Evolutionary conservation across 2,888 invertebrate species (phyloP), one percentile per base, ranked within the genome.

Genomic region (Cryptophagus acutangulus): DNA sequence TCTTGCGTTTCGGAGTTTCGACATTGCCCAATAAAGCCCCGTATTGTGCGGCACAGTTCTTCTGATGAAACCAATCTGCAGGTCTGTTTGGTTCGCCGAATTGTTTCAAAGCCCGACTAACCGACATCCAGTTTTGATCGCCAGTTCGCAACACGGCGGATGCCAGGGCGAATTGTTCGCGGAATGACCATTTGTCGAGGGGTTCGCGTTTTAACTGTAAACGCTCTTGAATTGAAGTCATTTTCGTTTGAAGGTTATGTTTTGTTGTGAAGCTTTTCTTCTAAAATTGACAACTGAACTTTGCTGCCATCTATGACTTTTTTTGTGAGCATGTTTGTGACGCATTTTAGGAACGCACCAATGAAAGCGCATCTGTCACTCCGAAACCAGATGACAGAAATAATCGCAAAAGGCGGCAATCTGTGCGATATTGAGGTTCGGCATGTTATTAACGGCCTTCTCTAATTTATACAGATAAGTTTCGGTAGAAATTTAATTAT

Each of bases 111-210:
- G 85, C 78, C 25, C 89, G 73, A 33, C 88, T 88, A 1, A 91
- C 90, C 1, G 89, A 84, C 75, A 88, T 82, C 92, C 92, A 91
- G 68, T 94, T 89, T 65, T 90, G 90, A 65, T 92, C 91, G 0
- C 91, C 91, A 58, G 84, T 87, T 59, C 86, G 75, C 26, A 84
- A 72, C 6, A 94, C 87, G 1, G 91, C 87, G 0, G 90, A 89
- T 0, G 90, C 91, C 30, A 94, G 69, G 55, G 87, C 87, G 49
- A 94, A 66, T 64, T 88, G 85, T 57, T 95, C 94, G 3, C 85
- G 75, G 0, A 80, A 76, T 20, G 87, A 85, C 94, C 94, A 95
- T 29, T 81, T 81, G 58, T 93, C 93, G 17, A 87, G 65, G 0
- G 87, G 82, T 31, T 78, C 76, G 3, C 85, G 74, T 67, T 84